Evolutionary conservation across 2,888 invertebrate species (phyloP), one percentile per base, ranked within the genome.

Genomic region (Teinopalpus imperialis): DNA sequence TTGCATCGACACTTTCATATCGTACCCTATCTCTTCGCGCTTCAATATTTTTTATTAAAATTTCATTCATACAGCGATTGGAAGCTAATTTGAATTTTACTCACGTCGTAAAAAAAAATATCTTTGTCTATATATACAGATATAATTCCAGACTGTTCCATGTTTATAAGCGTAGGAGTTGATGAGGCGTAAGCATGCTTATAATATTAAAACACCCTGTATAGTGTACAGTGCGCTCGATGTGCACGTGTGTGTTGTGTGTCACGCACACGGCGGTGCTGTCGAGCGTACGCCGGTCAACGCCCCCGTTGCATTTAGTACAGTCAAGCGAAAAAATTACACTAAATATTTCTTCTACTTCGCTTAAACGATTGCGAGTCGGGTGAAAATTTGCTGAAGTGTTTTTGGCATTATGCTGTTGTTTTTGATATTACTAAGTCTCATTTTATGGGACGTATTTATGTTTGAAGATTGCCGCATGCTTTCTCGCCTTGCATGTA

Each of bases 251-350:
- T 34, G 36, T 35, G 44, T 49, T 2, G 49, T 53, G 52, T 27
- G 51, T 53, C 48, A 29, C 50, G 48, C 16, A 34, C 40, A 26
- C 26, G 40, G 27, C 27, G 43, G 49, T 49, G 44, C 27, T 56
- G 57, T 62, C 55, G 59, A 63, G 53, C 60, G 59, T 16, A 10
- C 5, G 3, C 23, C 18, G 56, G 57, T 41, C 60, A 43, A 31
- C 29, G 58, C 61, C 58, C 61, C 39, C 45, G 30, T 13, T 60
- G 60, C 57, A 57, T 48, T 47, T 6, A 4, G 47, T 49, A 52
- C 51, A 49, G 45, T 53, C 50, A 46, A 45, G 44, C 49, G 43
- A 37, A 20, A 46, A 52, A 43, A 8, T 43, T 8, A 5, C 24
- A 16, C 42, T 32, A 26, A 35, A 43, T 31, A 43, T 40, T 45